Evolutionary conservation across 2,113 vertebrate species (phyloP).

Genomic region (Solea solea): DNA sequence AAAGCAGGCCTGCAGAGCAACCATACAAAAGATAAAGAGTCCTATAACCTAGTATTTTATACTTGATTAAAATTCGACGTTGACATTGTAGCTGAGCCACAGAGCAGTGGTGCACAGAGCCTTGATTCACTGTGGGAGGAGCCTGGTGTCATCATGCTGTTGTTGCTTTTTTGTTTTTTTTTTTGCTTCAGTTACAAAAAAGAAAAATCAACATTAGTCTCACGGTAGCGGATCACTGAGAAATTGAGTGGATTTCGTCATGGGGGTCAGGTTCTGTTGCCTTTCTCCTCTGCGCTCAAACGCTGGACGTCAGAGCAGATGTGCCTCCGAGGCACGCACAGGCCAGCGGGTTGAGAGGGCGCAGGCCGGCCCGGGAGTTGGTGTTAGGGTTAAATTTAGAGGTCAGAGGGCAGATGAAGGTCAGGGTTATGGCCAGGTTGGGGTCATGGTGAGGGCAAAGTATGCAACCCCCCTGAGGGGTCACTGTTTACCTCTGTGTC

Average conservation of each 20-base stretch:
- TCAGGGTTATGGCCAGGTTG: constrained; percentile 79
- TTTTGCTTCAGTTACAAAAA: constrained; percentile 46
- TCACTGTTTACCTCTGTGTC: constrained; percentile 61
- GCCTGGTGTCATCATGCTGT: background rate
- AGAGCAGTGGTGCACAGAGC: background rate
- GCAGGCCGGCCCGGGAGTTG: constrained; percentile 61
- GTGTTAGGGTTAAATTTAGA: constrained; percentile 81
- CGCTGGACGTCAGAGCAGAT: constrained; percentile 71
- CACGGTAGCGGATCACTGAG: constrained; percentile 65
- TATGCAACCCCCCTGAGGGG: constrained; percentile 61
- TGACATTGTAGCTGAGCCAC: background rate
- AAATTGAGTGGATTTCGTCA: constrained; percentile 66
- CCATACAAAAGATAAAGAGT: no score
- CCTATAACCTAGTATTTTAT: no score
- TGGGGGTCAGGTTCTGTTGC: constrained; percentile 59
- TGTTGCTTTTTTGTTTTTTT: constrained; percentile 12
- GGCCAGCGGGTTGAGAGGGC: constrained; percentile 63
- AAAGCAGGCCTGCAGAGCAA: no score
- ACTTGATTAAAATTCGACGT: no score
- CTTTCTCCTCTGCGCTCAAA: constrained; percentile 48
- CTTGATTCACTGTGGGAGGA: constrained; percentile 41
- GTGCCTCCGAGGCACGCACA: constrained; percentile 70
- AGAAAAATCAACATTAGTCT: constrained; percentile 69
- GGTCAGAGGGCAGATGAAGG: constrained; percentile 71
- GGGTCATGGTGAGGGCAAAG: constrained; percentile 71